Percentiles rank a stretch among this genome's conserved stretches.
phyloP scores from a whole-genome alignment of 2,113 vertebrate genomes.

The Bufo gargarizans region DNA sequence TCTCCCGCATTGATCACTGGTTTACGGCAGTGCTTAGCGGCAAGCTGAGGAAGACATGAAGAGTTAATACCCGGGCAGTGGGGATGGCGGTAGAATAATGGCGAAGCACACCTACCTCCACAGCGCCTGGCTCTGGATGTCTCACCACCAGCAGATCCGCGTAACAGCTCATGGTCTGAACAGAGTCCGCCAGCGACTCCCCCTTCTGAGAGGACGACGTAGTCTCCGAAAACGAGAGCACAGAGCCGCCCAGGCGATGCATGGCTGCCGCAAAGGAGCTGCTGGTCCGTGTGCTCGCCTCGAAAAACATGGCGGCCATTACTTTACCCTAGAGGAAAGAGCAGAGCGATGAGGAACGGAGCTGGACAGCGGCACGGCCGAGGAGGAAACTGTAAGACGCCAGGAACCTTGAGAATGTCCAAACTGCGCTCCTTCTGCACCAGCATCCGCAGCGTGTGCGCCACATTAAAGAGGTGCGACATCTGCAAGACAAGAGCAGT shows the following conservation, averaged over 20 bases:
- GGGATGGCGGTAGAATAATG: background rate
- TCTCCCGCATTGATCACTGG: constrained; percentile 95
- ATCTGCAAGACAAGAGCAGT: constrained; percentile 70
- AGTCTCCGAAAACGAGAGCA: constrained; percentile 88
- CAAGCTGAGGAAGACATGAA: constrained; percentile 71
- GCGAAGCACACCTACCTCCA: constrained; percentile 78
- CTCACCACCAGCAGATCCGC: constrained; percentile 90
- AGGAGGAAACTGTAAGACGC: background rate
- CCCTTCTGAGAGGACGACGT: constrained; percentile 95
- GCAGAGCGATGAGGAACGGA: background rate
- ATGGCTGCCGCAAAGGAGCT: constrained; percentile 93
- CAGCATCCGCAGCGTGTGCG: constrained; percentile 88
- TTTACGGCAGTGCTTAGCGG: constrained; percentile 88
- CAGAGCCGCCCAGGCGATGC: constrained; percentile 89
- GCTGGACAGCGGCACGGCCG: background rate
- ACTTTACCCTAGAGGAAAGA: constrained; percentile 82
- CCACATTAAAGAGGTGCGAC: constrained; percentile 93
- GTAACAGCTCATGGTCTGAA: constrained; percentile 97
- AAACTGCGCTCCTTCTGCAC: constrained; percentile 93
- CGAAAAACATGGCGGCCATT: constrained; percentile 97
- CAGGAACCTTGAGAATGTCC: constrained; percentile 90
- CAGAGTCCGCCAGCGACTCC: constrained; percentile 89
- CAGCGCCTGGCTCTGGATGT: constrained; percentile 88
- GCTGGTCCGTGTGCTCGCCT: constrained; percentile 94
- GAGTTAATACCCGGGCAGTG: background rate